Evolutionary conservation across 2,888 invertebrate species (phyloP).

Genomic region (Drosophila paramelanica): DNA sequence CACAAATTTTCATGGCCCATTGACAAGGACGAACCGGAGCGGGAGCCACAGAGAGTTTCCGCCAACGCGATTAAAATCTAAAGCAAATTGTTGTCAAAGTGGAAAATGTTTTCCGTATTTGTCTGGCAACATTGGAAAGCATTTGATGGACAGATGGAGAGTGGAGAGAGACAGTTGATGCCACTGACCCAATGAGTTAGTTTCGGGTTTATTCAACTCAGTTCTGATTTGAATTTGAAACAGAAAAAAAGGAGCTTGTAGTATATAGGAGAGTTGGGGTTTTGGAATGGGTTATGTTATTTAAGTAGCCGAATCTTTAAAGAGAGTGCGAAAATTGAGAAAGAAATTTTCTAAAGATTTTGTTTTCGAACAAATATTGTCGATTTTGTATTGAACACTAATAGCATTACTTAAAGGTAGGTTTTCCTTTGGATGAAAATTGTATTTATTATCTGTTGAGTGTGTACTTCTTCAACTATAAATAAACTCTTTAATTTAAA

Average conservation of each 20-base stretch:
- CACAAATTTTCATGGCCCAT: slow-evolving; percentile 51
- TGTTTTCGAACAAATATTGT: too few relatives aligned
- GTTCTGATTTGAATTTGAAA: slow-evolving; percentile 8
- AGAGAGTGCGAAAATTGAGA: too few relatives aligned
- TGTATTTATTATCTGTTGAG: too few relatives aligned
- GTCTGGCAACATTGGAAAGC: slow-evolving; percentile 52
- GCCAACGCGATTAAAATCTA: slow-evolving; percentile 66
- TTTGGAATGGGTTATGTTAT: not conserved
- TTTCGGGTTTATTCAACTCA: slow-evolving; percentile 57
- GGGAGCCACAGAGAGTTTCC: slow-evolving; percentile 54
- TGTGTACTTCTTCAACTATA: too few relatives aligned
- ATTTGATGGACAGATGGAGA: slow-evolving; percentile 28
- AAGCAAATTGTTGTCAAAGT: slow-evolving; percentile 66
- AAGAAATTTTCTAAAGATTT: too few relatives aligned
- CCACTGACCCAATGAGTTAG: slow-evolving; percentile 77
- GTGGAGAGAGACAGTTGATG: slow-evolving; percentile 36
- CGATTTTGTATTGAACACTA: too few relatives aligned
- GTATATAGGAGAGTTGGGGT: not conserved
- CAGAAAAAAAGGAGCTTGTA: not conserved
- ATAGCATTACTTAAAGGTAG: too few relatives aligned
- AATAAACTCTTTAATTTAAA: too few relatives aligned
- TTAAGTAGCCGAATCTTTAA: too few relatives aligned
- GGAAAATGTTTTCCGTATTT: slow-evolving; percentile 72
- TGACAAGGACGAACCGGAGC: slow-evolving; percentile 30
- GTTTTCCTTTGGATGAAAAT: too few relatives aligned